Evolutionary conservation across 1,140 invertebrate species (phyloP).

Genomic region (Platyura marginata): DNA sequence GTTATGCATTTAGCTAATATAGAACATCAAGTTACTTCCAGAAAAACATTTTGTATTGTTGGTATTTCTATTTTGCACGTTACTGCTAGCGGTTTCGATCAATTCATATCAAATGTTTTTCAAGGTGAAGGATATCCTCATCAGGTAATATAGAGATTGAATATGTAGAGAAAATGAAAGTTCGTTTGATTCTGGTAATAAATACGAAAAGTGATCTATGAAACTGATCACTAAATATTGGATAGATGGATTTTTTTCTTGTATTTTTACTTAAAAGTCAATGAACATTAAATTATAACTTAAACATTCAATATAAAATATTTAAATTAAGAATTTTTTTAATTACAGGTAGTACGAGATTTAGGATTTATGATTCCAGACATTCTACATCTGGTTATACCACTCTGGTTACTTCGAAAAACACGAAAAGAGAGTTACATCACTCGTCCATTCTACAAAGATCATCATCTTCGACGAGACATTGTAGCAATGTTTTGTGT

Average conservation of each 20-base stretch:
- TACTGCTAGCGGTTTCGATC: constrained; percentile 50
- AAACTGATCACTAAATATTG: too few relatives aligned
- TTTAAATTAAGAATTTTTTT: too few relatives aligned
- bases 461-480: constrained; percentile 19
- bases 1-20: constrained; percentile 37
- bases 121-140: constrained; percentile 45
- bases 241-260: too few relatives aligned
- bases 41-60: constrained; percentile 41
- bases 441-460: constrained; percentile 18
- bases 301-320: too few relatives aligned
- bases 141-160: constrained; percentile 29
- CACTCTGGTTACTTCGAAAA: constrained; percentile 27
- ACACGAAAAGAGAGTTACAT: constrained; percentile 15
- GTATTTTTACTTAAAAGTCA: too few relatives aligned
- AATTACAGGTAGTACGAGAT: constrained; percentile 43
- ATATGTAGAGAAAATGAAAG: too few relatives aligned
- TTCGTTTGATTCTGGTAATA: too few relatives aligned
- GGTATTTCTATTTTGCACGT: constrained; percentile 52
- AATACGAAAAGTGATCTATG: too few relatives aligned
- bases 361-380: constrained; percentile 59
- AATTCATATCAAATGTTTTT: constrained; percentile 56
- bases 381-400: constrained; percentile 42
- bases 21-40: constrained; percentile 34
- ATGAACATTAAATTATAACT: too few relatives aligned
- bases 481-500: constrained; percentile 22